Base-by-base conservation (phyloP, 2,888 invertebrate genomes). In the Hemicrepidius hirtus region DNA sequence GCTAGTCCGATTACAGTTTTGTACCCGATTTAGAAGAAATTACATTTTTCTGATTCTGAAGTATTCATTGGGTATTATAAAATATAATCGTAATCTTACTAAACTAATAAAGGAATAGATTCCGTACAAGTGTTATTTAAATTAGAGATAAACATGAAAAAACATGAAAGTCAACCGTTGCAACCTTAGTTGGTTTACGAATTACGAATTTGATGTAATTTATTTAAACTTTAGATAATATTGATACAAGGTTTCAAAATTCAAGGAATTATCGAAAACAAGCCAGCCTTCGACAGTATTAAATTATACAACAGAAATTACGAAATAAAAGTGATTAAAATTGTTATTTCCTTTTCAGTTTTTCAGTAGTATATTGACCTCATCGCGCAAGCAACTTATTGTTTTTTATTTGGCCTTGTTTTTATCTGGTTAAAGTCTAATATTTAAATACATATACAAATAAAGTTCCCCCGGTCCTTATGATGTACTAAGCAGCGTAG, bases 341-440 rank as follows among this genome's bases (percentile, higher is more conserved):
- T 63, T 63, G 46, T 65, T 65, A 21, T 65, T 53, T 65, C 35
- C 24, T 55, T 55, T 55, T 59, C 7, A 37, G 55, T 21, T 59
- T 59, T 59, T 59, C 59, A 59, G 37, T 40, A 67, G 57, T 57
- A 67, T 67, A 67, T 67, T 67, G 57, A 67, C 67, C 67, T 57
- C 53, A 40, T 49, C 44, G 57, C 35, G 32, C 57, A 13, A 57
- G 32, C 57, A 32, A 59, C 59, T 59, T 65, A 37, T 67, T 67
- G 44, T 67, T 67, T 67, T 67, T 67, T 28, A 44, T 55, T 67
- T 67, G 44, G 32, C 67, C 67, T 67, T 67, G 67, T 59, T 13
- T 18, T 65, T 65, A 65, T 59, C 37, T 59, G 40, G 21, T 40
- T 40, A 55, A 49, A 55, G 13, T 55, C 21, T 49, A 49, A 49